These are phyloP conservation scores for Trichogramma pretiosum DNA, from an alignment of 1,140 invertebrate species.

Conservation along the genomic window DNA sequence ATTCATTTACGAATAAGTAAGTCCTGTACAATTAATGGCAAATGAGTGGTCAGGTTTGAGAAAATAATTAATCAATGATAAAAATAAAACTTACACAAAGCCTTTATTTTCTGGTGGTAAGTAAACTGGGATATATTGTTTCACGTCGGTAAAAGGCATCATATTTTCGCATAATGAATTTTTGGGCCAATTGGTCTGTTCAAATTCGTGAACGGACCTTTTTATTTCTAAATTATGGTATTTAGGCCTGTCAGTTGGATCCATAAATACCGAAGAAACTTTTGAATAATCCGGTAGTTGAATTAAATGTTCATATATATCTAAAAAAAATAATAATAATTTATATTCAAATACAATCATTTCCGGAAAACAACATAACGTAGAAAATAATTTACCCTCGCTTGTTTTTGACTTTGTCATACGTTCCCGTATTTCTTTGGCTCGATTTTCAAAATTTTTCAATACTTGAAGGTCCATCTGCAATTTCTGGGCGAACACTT, in stretches of 20 bases:
- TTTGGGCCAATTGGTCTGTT: constrained; percentile 28
- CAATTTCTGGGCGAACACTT: constrained; percentile 36
- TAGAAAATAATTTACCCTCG: no score
- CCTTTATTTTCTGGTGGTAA: constrained; percentile 69
- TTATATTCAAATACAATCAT: constrained; percentile 18
- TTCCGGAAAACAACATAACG: no score
- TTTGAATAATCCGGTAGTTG: constrained; percentile 12
- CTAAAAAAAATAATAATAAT: constrained; percentile 1
- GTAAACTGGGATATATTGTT: constrained; percentile 49
- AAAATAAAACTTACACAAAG: constrained; percentile 51
- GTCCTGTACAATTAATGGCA: constrained; percentile 35
- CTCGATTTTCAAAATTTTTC: constrained; percentile 61
- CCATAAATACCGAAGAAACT: constrained; percentile 26
- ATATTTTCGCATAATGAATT: constrained; percentile 25
- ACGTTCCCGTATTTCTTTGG: constrained; percentile 41
- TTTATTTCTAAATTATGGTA: constrained; percentile 26
- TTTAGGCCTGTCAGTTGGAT: constrained; percentile 25
- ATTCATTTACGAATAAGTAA: constrained; percentile 46
- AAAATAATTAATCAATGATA: constrained; percentile 1
- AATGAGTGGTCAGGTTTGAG: not conserved
- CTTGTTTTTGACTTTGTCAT: constrained; percentile 27
- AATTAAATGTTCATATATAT: not conserved
- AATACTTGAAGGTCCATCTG: constrained; percentile 45
- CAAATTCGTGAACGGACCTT: constrained; percentile 23
- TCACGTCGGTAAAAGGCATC: constrained; percentile 19